Conservation (phyloP, 2,797 vertebrate species). For the Hyperoplus immaculatus region DNA sequence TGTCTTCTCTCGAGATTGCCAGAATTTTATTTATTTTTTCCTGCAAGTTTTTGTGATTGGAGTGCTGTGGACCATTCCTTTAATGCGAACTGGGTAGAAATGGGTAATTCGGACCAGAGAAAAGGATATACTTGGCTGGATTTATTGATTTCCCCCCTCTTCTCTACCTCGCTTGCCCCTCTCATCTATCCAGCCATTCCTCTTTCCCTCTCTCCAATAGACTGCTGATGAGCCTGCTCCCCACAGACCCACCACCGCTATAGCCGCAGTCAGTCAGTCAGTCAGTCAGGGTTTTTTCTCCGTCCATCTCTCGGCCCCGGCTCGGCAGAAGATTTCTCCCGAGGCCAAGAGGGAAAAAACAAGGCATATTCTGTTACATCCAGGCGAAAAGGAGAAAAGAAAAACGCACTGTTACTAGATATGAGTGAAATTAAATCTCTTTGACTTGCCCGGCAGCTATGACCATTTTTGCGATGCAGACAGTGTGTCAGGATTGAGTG, state of each 20-base stretch:
- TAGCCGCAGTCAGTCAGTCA: constrained; percentile 37
- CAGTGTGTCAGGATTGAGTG: constrained; percentile 74
- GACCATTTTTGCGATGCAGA: constrained; percentile 71
- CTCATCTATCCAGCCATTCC: constrained; percentile 48
- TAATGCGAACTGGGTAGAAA: constrained; percentile 36
- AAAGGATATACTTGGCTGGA: constrained; percentile 60
- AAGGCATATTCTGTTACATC: constrained; percentile 85
- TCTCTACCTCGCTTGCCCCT: constrained; percentile 32
- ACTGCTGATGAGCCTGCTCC: constrained; percentile 73
- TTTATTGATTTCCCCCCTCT: constrained; percentile 81
- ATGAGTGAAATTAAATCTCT: constrained; percentile 87
- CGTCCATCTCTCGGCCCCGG: constrained; percentile 67
- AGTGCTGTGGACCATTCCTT: constrained; percentile 57
- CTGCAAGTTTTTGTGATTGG: constrained; percentile 52
- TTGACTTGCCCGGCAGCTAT: constrained; percentile 84
- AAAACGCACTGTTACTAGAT: constrained; percentile 85
- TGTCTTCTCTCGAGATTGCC: constrained; percentile 38
- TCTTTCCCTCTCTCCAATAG: constrained; percentile 58
- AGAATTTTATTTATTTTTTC: constrained; percentile 50
- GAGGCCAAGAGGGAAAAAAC: constrained; percentile 71
- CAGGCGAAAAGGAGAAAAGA: constrained; percentile 70
- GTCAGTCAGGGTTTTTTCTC: constrained; percentile 65
- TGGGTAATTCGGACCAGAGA: constrained; percentile 60
- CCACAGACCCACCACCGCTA: constrained; percentile 59
- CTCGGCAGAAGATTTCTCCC: constrained; percentile 81